Evolutionary conservation across 1,140 invertebrate genomes (phyloP).

Genomic region (Acromyrmex charruanus): DNA sequence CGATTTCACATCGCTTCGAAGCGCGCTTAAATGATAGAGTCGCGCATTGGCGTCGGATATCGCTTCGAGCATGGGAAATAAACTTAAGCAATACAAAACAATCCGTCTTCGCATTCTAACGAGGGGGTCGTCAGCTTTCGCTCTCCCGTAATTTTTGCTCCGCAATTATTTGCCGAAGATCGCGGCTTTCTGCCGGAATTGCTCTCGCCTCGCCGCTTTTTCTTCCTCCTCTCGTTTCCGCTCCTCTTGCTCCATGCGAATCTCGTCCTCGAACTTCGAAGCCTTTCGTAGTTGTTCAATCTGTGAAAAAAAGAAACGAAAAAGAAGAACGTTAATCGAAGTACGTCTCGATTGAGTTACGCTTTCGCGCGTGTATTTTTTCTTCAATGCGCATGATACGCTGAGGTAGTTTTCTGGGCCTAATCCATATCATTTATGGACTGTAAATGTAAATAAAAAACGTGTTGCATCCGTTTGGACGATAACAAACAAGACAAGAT

Average conservation of each 20-base stretch:
- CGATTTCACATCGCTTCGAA: conserved; percentile 26
- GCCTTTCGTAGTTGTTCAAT: conserved; percentile 93
- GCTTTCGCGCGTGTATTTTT: conserved; percentile 61
- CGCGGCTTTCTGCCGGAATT: conserved; percentile 94
- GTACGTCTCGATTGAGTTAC: conserved; percentile 38
- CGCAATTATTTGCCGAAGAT: conserved; percentile 88
- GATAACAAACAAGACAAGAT: background rate
- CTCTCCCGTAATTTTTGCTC: conserved; percentile 48
- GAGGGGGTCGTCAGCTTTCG: conserved; percentile 29
- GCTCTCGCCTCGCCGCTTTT: conserved; percentile 90
- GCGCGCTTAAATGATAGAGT: conserved; percentile 41
- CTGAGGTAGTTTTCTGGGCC: conserved; percentile 47
- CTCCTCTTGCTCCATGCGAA: conserved; percentile 95
- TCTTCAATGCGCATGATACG: conserved; percentile 16
- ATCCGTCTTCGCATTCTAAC: conserved; percentile 55
- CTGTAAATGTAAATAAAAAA: background rate
- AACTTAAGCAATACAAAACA: conserved; percentile 49
- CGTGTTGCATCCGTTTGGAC: background rate
- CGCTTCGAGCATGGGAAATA: conserved; percentile 28
- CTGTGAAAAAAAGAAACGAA: conserved; percentile 80
- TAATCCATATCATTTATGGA: conserved; percentile 1
- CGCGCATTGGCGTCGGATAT: conserved; percentile 22
- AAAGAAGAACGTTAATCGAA: conserved; percentile 43
- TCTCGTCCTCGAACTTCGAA: conserved; percentile 96
- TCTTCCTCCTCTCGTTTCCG: conserved; percentile 93